phyloP scores from a whole-genome alignment of 2,113 vertebrate genomes.

The Thunnus thynnus region DNA sequence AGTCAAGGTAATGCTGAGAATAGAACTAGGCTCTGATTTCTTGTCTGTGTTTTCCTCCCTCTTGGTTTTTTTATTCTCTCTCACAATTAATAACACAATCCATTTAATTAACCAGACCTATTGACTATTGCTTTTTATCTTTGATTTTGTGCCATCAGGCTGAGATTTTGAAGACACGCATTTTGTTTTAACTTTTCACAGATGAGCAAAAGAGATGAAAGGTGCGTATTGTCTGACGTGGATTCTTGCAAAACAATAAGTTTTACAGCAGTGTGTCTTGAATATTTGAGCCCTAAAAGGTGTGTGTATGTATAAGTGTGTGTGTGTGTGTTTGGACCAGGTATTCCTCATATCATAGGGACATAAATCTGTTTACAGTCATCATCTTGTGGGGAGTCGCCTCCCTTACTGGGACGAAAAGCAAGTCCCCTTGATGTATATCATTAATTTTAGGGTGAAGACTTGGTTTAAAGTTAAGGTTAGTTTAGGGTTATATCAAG shows the following conservation, averaged over 20 bases:
- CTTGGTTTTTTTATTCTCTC: background rate
- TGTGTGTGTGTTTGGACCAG: too few species aligned
- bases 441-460: too few species aligned
- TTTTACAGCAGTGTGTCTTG: background rate
- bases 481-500: too few species aligned
- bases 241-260: background rate
- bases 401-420: too few species aligned
- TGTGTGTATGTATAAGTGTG: background rate
- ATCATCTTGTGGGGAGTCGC: too few species aligned
- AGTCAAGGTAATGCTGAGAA: constrained; percentile 76
- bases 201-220: constrained; percentile 10
- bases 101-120: background rate
- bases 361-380: too few species aligned
- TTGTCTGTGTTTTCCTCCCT: constrained; percentile 32
- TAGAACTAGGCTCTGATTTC: constrained; percentile 53
- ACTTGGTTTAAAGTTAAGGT: too few species aligned
- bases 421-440: too few species aligned
- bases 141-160: background rate
- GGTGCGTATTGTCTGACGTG: background rate
- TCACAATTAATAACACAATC: background rate
- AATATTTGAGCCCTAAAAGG: constrained; percentile 4
- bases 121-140: background rate
- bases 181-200: background rate
- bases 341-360: too few species aligned
- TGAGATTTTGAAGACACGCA: background rate